These are phyloP conservation scores for Idaea biselata DNA, from an alignment of 2,888 invertebrate genomes.

Conservation along the genomic window DNA sequence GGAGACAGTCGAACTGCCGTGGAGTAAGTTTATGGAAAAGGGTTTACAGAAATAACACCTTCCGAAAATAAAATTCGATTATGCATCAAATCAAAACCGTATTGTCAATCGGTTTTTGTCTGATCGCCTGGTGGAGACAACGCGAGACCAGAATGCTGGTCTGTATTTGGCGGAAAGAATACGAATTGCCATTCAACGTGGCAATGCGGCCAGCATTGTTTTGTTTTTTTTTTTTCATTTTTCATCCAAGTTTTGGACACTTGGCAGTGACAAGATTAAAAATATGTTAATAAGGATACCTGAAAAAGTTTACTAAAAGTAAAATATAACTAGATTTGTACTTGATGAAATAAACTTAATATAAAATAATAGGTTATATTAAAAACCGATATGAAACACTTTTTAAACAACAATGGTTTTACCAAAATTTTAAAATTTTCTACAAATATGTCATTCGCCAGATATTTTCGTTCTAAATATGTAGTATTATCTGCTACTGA, in stretches of 20 bases:
- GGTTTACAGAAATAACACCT: conserved; percentile 53
- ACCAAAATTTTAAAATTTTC: background rate
- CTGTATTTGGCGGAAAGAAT: too few species aligned
- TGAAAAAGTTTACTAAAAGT: background rate
- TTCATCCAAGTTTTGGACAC: too few species aligned
- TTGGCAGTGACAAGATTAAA: too few species aligned
- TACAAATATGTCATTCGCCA: background rate
- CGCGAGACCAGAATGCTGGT: too few species aligned
- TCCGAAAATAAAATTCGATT: conserved; percentile 17
- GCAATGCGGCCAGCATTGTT: too few species aligned
- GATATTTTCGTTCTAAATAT: background rate
- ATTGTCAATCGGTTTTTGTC: too few species aligned
- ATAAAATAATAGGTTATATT: background rate
- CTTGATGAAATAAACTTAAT: background rate
- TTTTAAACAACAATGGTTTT: background rate
- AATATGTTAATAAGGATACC: too few species aligned
- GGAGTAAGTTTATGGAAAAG: conserved; percentile 66
- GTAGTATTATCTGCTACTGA: conserved; percentile 5
- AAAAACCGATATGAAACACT: background rate
- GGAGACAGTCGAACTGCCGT: conserved; percentile 73
- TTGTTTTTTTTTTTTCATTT: too few species aligned
- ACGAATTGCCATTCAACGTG: too few species aligned
- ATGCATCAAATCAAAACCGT: too few species aligned
- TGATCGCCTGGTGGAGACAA: too few species aligned
- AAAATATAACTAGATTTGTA: background rate